A percentile compares a stretch with the other conserved stretches of the same genome.
phyloP scores from a whole-genome alignment of 2,888 invertebrate species.

The Rotaria socialis region DNA sequence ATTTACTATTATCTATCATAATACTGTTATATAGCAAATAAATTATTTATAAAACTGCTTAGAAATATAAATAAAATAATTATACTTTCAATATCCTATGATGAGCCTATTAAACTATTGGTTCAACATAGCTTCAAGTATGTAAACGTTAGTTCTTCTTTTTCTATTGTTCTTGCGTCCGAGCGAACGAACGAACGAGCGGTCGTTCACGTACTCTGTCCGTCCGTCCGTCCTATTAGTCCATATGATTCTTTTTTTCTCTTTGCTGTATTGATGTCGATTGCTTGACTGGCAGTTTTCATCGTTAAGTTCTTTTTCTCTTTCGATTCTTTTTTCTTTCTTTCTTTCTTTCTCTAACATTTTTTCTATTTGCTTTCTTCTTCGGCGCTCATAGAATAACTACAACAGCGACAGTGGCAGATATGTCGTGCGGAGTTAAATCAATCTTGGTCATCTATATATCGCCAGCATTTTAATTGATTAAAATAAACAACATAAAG shows the following conservation, averaged over 20 bases:
- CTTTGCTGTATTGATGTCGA: background rate
- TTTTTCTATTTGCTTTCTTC: conserved; percentile 29
- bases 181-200: conserved; percentile 6
- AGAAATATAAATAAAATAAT: background rate
- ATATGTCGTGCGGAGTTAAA: background rate
- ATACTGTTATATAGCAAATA: background rate
- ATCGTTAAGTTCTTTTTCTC: conserved; percentile 7
- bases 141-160: background rate
- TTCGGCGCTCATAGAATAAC: conserved; percentile 18
- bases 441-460: conserved; percentile 11
- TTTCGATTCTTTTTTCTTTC: background rate
- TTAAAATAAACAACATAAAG: background rate
- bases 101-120: background rate
- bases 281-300: background rate
- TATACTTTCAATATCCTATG: background rate
- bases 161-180: background rate
- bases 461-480: conserved; percentile 18
- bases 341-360: conserved; percentile 27
- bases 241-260: conserved; percentile 24
- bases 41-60: background rate
- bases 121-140: background rate
- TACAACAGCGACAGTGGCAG: conserved; percentile 23
- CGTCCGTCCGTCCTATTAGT: background rate
- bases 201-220: background rate
- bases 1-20: no score